phyloP scores from a whole-genome alignment of 2,888 invertebrate genomes.

The Teinopalpus imperialis region DNA sequence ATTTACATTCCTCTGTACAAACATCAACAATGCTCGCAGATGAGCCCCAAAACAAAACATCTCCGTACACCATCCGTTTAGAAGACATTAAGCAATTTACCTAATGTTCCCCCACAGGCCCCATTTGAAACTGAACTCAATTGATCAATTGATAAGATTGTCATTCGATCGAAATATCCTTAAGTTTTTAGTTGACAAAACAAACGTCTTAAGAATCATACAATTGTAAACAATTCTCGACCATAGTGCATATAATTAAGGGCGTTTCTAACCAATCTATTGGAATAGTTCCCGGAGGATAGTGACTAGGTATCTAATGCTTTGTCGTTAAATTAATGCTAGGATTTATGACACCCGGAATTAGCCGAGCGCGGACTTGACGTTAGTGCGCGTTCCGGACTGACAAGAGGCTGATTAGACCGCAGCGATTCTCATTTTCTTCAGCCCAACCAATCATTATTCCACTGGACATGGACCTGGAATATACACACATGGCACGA shows the following conservation, averaged over 20 bases:
- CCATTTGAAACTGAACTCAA: constrained; percentile 41
- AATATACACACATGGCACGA: too few species aligned
- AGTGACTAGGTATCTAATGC: constrained; percentile 64
- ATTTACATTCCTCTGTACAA: constrained; percentile 22
- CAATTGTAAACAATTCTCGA: constrained; percentile 32
- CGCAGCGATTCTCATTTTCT: not conserved
- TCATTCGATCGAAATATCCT: constrained; percentile 45
- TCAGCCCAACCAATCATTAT: too few species aligned
- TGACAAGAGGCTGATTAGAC: not conserved
- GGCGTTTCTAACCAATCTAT: constrained; percentile 79
- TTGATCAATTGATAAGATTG: constrained; percentile 54
- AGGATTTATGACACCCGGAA: constrained; percentile 76
- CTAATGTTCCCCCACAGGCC: constrained; percentile 50
- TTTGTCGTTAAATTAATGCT: constrained; percentile 80
- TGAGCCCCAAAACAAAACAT: constrained; percentile 59
- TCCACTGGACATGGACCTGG: too few species aligned
- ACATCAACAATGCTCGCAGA: constrained; percentile 30
- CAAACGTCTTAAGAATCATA: constrained; percentile 28
- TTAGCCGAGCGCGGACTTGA: constrained; percentile 45
- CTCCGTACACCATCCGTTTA: constrained; percentile 57
- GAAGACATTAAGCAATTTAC: constrained; percentile 74
- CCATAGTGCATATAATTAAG: constrained; percentile 34
- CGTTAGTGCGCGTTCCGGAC: constrained; percentile 32
- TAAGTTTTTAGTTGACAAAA: constrained; percentile 10
- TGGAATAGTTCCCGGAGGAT: constrained; percentile 83